Conservation (phyloP, 2,113 vertebrate species). For the Acanthochromis polyacanthus region DNA sequence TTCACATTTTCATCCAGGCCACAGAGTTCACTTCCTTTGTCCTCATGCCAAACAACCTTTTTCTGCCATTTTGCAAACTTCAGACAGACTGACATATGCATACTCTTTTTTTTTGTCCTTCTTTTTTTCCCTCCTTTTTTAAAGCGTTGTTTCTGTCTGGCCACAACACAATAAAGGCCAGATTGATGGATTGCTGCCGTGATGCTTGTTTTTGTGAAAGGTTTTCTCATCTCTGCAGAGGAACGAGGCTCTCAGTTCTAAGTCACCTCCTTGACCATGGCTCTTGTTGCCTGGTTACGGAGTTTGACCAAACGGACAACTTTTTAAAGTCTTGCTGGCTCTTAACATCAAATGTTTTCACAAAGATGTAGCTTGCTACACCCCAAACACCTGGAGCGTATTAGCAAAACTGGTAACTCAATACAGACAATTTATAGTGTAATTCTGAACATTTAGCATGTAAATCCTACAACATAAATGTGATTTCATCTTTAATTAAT, state of each 20-base stretch:
- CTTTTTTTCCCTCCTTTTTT: background rate
- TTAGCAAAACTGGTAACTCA: background rate
- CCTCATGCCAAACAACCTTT: background rate
- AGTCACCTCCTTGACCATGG: constrained; percentile 29
- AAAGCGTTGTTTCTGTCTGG: constrained; percentile 8
- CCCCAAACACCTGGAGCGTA: background rate
- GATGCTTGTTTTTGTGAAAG: constrained; percentile 46
- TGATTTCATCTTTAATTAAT: too few species aligned
- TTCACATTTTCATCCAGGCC: background rate
- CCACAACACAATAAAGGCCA: constrained; percentile 43
- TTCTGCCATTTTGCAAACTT: constrained; percentile 11
- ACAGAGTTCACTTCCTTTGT: constrained; percentile 8
- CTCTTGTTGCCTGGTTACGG: constrained; percentile 64
- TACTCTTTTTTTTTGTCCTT: background rate
- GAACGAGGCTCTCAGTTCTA: constrained; percentile 28
- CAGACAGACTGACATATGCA: constrained; percentile 21
- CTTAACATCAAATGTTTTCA: constrained; percentile 17
- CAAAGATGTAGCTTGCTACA: background rate
- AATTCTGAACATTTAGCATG: too few species aligned
- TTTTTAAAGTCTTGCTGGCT: constrained; percentile 29
- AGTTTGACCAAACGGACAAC: constrained; percentile 41
- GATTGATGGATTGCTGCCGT: constrained; percentile 44
- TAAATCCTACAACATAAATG: too few species aligned
- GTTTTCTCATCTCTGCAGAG: constrained; percentile 31
- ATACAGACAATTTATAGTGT: too few species aligned